Percentiles rank a stretch among this genome's conserved stretches.
These are phyloP conservation scores for Rotaria macrura DNA, from an alignment of 2,888 invertebrate species.

Conservation along the genomic window DNA sequence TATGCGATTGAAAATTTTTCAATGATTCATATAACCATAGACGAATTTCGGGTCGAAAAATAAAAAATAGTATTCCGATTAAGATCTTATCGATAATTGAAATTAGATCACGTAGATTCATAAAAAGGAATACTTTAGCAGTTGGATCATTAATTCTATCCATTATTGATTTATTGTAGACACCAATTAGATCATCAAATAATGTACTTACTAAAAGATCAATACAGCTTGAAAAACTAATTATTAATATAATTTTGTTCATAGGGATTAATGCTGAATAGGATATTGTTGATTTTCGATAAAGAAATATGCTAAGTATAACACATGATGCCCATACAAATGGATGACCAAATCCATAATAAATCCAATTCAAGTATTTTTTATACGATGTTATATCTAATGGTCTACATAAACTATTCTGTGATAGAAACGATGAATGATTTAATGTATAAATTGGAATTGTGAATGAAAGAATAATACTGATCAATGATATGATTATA, in stretches of 20 bases:
- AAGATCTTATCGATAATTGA: neutral
- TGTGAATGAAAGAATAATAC: neutral
- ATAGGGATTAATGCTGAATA: neutral
- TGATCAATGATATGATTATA: neutral
- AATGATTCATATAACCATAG: neutral
- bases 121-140: neutral
- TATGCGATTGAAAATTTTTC: neutral
- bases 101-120: neutral
- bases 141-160: neutral
- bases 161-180: neutral
- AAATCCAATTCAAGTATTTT: neutral
- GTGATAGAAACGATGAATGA: neutral
- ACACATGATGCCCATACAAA: neutral
- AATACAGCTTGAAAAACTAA: neutral
- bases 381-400: neutral
- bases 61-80: neutral
- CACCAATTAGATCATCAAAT: neutral
- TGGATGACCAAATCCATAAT: slow-evolving; percentile 3
- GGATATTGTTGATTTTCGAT: neutral
- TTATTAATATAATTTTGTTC: neutral
- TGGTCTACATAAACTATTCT: neutral
- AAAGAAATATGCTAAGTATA: neutral
- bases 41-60: neutral
- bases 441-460: neutral
- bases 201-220: neutral